A percentile compares a stretch with the other conserved stretches of the same genome.
Conservation (phyloP, 1,140 invertebrate genomes). For the Uloborus diversus region DNA sequence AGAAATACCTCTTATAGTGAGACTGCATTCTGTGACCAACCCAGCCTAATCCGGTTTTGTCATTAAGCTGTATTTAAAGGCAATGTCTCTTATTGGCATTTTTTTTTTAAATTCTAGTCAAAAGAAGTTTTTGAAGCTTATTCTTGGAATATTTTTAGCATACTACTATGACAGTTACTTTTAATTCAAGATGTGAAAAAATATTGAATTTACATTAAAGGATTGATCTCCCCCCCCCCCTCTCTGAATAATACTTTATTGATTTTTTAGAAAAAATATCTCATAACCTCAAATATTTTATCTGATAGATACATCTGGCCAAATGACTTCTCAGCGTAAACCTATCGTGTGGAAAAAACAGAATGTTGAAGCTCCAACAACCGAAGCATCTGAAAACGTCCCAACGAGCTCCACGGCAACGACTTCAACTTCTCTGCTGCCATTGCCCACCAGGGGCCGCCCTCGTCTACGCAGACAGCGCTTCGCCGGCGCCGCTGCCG, state of each 20-base stretch:
- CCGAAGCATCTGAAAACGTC: background rate
- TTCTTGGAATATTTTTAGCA: background rate
- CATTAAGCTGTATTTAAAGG: no score
- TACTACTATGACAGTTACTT: background rate
- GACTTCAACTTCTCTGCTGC: background rate
- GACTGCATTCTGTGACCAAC: no score
- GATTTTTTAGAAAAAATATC: background rate
- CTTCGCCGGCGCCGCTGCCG: background rate
- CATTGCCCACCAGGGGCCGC: background rate
- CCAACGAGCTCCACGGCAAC: background rate
- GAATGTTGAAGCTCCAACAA: background rate
- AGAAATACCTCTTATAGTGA: no score
- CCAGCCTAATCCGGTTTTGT: no score
- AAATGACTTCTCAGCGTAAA: background rate
- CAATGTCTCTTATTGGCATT: no score
- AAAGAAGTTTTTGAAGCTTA: background rate
- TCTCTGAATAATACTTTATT: background rate
- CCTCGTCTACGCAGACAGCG: background rate
- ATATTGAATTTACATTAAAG: background rate
- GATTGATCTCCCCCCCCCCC: background rate
- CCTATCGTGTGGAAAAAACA: conserved; percentile 25
- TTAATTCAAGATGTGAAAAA: background rate
- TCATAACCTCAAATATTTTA: background rate
- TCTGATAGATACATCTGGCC: background rate
- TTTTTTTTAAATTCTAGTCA: no score